Evolutionary conservation across 2,797 vertebrate species (phyloP).

Genomic region (Microctenopoma lineatum): DNA sequence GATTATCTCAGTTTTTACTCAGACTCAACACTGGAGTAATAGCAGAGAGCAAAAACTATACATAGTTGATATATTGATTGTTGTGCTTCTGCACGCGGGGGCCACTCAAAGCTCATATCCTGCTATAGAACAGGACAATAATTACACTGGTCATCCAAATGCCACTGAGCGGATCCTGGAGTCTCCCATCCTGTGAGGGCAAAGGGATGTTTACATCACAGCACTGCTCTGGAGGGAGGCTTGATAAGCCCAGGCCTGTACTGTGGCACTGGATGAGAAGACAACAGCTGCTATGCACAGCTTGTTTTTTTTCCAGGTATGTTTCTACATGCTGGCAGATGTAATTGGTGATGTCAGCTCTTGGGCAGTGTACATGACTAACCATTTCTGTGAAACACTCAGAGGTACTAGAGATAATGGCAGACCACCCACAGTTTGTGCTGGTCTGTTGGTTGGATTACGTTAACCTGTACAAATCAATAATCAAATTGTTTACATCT

Average conservation of each 20-base stretch:
- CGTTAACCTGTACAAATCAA: constrained; percentile 44
- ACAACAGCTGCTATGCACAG: constrained; percentile 54
- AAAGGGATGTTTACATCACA: constrained; percentile 73
- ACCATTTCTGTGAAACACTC: constrained; percentile 58
- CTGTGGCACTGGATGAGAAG: constrained; percentile 40
- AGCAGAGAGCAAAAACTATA: neutral
- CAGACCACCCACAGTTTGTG: constrained; percentile 56
- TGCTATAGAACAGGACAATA: constrained; percentile 16
- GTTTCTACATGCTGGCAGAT: constrained; percentile 25
- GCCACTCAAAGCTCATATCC: neutral
- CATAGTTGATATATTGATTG: neutral
- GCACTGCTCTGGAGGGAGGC: constrained; percentile 40
- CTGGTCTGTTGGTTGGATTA: constrained; percentile 32
- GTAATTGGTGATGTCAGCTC: constrained; percentile 60
- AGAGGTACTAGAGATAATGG: constrained; percentile 52
- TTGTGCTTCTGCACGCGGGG: constrained; percentile 1
- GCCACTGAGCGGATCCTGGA: constrained; percentile 44
- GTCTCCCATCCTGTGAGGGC: constrained; percentile 68
- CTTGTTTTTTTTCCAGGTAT: constrained; percentile 30
- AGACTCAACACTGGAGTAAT: neutral
- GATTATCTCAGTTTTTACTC: neutral
- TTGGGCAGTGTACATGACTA: constrained; percentile 59
- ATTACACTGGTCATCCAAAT: constrained; percentile 50
- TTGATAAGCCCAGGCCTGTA: constrained; percentile 48
- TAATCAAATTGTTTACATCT: constrained; percentile 38